A percentile compares a stretch with the other conserved stretches of the same genome.
These are phyloP conservation scores for Tylochromis polylepis DNA, from an alignment of 2,113 vertebrate genomes.

Conservation along the genomic window DNA sequence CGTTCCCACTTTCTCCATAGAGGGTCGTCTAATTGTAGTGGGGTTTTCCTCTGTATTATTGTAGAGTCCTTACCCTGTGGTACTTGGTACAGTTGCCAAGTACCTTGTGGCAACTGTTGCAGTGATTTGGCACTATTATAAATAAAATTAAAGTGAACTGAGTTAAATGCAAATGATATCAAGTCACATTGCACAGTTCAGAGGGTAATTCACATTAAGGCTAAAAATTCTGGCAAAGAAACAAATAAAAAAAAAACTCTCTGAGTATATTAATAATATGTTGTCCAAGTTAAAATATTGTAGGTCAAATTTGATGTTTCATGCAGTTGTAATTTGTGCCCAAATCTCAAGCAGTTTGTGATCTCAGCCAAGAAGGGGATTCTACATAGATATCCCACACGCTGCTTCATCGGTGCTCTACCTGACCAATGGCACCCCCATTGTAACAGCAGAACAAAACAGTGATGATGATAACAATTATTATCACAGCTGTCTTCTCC, in stretches of 20 bases:
- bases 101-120: not conserved
- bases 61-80: fast-evolving
- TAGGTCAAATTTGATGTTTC: not conserved
- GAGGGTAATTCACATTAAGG: not conserved
- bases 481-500: constrained; percentile 1
- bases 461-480: not conserved
- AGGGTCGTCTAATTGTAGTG: not conserved
- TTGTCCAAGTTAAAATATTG: not conserved
- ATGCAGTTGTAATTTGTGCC: fast-evolving
- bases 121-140: not conserved
- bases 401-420: not conserved
- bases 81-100: too few species aligned
- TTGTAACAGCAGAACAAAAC: not conserved
- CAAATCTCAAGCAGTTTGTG: not conserved
- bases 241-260: not conserved
- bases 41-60: not conserved
- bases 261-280: not conserved
- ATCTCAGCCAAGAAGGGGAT: not conserved
- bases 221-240: not conserved
- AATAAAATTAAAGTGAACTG: not conserved
- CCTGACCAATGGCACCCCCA: not conserved
- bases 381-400: not conserved
- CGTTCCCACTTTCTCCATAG: not conserved
- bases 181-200: not conserved
- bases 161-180: not conserved